Base-by-base conservation (phyloP, 2,797 vertebrate species). In the Clamator glandarius region DNA sequence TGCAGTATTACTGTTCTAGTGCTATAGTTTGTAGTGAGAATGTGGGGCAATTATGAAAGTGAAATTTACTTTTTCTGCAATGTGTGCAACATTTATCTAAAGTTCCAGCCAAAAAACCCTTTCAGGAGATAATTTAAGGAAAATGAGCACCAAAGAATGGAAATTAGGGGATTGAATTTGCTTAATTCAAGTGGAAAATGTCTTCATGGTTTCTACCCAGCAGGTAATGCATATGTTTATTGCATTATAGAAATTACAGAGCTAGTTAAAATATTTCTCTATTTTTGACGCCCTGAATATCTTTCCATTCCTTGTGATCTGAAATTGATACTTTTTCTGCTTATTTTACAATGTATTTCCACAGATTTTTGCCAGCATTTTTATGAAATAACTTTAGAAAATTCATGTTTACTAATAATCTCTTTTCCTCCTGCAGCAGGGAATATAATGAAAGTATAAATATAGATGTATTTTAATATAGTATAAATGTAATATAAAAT, bases 251-350 rank as follows among this genome's bases (percentile, higher is more conserved):
- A 90, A 96, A 92, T 94, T 95, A 95, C 78, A 91, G 93, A 95
- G 88, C 92, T 95, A 90, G 96, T 96, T 96, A 95, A 95, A 92
- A 95, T 95, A 95, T 96, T 96, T 95, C 88, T 92, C 90, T 95
- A 95, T 91, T 95, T 96, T 76, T 96, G 85, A 94, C 86, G 57
- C 95, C 86, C 88, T 92, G 90, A 93, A 95, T 85, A 90, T 95
- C 74, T 96, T 96, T 95, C 96, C 96, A 95, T 92, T 93, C 90
- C 70, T 91, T 96, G 54, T 87, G 88, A 96, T 95, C 59, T 84
- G 92, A 95, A 95, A 95, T 70, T 35, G 96, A 96, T 96, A 91
- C 91, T 35, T 96, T 84, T 95, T 67, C 77, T 96, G 62, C 76
- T 86, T 91, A 66, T 92, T 94, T 95, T 96, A 79, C 74, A 54